Conservation (phyloP, 2,888 invertebrate genomes). For the Agapetus fuscipes region DNA sequence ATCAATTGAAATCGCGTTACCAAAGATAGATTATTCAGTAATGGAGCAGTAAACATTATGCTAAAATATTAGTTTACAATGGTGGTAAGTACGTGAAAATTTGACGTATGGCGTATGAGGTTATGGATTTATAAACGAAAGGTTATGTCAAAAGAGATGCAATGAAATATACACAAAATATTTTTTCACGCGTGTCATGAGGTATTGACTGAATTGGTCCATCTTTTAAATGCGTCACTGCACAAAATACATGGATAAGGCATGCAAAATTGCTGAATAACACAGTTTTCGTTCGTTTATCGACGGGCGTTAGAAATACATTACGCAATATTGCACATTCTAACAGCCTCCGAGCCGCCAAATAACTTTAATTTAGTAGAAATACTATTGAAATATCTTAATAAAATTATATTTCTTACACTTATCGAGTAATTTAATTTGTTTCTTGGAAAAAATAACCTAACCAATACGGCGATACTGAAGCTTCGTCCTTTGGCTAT, state of each 20-base stretch:
- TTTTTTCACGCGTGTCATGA: too few relatives aligned
- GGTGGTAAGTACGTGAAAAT: too few relatives aligned
- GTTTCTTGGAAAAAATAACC: slow-evolving; percentile 16
- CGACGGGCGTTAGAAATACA: slow-evolving; percentile 18
- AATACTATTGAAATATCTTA: slow-evolving; percentile 1
- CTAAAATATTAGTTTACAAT: too few relatives aligned
- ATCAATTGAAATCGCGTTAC: not conserved
- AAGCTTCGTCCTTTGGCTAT: slow-evolving; percentile 17
- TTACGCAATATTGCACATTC: slow-evolving; percentile 11
- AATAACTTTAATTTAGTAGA: not conserved
- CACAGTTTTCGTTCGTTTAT: slow-evolving; percentile 16
- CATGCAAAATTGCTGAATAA: not conserved
- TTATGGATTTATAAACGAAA: slow-evolving; percentile 17
- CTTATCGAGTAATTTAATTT: slow-evolving; percentile 8
- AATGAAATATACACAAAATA: slow-evolving; percentile 12
- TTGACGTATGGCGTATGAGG: slow-evolving; percentile 17
- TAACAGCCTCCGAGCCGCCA: not conserved
- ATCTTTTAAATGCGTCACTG: slow-evolving; percentile 1
- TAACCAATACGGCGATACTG: slow-evolving; percentile 17
- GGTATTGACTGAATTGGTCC: too few relatives aligned
- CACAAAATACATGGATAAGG: not conserved
- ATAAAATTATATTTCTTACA: slow-evolving; percentile 11
- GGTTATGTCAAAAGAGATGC: slow-evolving; percentile 19
- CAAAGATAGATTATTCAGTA: too few relatives aligned
- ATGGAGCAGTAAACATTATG: too few relatives aligned